phyloP scores from a whole-genome alignment of 2,797 vertebrate species.

The Fundulus diaphanus region DNA sequence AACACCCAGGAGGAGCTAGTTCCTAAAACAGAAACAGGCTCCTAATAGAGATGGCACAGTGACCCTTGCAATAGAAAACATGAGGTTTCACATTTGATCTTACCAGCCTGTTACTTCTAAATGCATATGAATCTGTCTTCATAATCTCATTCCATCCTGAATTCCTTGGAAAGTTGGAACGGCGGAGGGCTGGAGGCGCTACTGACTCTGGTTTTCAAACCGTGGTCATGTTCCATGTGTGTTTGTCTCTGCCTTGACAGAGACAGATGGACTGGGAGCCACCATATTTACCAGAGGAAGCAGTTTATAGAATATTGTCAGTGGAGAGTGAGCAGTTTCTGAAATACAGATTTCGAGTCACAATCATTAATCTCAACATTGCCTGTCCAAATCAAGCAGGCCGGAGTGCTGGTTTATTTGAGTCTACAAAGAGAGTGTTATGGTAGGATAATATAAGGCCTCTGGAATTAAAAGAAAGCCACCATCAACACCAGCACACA shows the following conservation, averaged over 20 bases:
- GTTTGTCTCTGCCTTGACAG: slow-evolving; percentile 72
- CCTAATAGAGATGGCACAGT: slow-evolving; percentile 76
- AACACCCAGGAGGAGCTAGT: slow-evolving; percentile 74
- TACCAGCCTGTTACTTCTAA: slow-evolving; percentile 47
- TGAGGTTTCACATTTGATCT: slow-evolving; percentile 58
- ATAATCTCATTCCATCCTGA: slow-evolving; percentile 31
- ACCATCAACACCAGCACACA: slow-evolving; percentile 41
- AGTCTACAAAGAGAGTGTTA: slow-evolving; percentile 68
- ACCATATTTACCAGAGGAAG: slow-evolving; percentile 81
- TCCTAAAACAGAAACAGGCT: slow-evolving; percentile 76
- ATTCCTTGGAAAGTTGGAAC: slow-evolving; percentile 31
- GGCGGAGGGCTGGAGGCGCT: slow-evolving; percentile 35
- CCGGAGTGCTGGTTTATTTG: slow-evolving; percentile 71
- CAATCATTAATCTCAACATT: slow-evolving; percentile 80
- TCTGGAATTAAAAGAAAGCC: slow-evolving; percentile 61
- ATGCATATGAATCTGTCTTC: slow-evolving; percentile 33
- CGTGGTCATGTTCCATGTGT: slow-evolving; percentile 49
- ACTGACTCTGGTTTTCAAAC: slow-evolving; percentile 51
- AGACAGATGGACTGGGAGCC: slow-evolving; percentile 81
- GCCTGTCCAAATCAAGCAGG: slow-evolving; percentile 67
- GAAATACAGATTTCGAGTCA: slow-evolving; percentile 81
- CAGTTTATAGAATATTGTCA: slow-evolving; percentile 84
- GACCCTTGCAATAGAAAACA: slow-evolving; percentile 65
- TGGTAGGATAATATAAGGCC: slow-evolving; percentile 48
- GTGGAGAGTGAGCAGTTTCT: slow-evolving; percentile 76